A percentile compares a stretch with the other conserved stretches of the same genome.
Conservation (phyloP, 2,888 invertebrate genomes). For the Germaria angustata region DNA sequence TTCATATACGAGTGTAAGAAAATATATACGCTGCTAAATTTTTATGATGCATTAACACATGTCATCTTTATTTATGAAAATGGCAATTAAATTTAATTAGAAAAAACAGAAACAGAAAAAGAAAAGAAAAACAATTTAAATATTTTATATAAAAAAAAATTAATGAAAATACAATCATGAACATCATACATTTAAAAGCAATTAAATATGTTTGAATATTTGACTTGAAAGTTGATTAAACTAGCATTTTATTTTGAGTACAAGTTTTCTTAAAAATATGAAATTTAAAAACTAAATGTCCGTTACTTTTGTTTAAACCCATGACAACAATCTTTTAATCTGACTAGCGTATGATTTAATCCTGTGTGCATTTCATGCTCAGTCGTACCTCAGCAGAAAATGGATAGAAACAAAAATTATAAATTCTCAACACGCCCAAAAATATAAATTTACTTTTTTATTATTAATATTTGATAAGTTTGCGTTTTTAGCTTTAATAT, state of each 20-base stretch:
- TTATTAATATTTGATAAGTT: background rate
- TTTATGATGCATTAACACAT: background rate
- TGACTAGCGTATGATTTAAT: slow-evolving; percentile 40
- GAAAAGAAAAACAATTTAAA: background rate
- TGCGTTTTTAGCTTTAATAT: background rate
- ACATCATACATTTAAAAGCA: background rate
- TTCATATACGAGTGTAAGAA: no score
- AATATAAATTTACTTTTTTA: slow-evolving; percentile 9
- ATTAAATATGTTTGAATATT: background rate
- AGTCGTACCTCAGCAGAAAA: background rate
- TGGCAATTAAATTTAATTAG: no score
- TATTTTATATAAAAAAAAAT: background rate
- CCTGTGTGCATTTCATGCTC: slow-evolving; percentile 17
- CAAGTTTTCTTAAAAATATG: background rate
- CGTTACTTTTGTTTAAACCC: slow-evolving; percentile 29
- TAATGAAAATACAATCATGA: background rate
- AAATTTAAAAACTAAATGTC: background rate
- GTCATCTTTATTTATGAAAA: no score
- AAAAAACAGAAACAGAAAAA: no score
- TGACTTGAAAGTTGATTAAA: background rate
- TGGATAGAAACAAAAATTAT: slow-evolving; percentile 19
- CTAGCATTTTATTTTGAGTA: background rate
- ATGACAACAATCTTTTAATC: slow-evolving; percentile 6
- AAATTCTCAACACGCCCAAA: slow-evolving; percentile 52
- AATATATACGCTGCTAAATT: background rate